Evolutionary conservation across 2,888 invertebrate genomes (phyloP).

Genomic region (Zele albiditarsus): DNA sequence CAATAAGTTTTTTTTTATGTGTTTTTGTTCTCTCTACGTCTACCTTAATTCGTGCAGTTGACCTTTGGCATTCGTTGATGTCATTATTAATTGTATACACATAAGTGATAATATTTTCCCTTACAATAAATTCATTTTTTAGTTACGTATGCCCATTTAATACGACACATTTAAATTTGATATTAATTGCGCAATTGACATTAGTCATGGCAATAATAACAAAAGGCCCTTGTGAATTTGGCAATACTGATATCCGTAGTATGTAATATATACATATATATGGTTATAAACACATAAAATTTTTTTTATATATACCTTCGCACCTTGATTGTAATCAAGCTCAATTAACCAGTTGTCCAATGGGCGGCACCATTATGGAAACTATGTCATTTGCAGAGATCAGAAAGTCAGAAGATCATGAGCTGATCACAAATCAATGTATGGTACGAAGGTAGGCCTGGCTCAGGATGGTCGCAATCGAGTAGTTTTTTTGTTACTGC

Average conservation of each 20-base stretch:
- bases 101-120: neutral
- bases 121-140: neutral
- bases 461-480: constrained; percentile 70
- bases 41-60: constrained; percentile 18
- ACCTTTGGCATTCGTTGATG: constrained; percentile 35
- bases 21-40: neutral
- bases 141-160: neutral
- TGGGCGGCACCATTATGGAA: neutral
- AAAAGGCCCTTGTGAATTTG: constrained; percentile 15
- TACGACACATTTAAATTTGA: neutral
- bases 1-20: neutral
- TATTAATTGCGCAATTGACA: neutral
- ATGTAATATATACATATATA: neutral
- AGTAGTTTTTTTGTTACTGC: constrained; percentile 74
- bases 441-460: constrained; percentile 74
- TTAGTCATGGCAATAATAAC: neutral
- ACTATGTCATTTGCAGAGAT: neutral
- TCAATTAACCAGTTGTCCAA: neutral
- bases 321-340: constrained; percentile 15
- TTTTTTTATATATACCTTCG: constrained; percentile 18
- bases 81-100: constrained; percentile 6
- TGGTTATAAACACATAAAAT: neutral
- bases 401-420: neutral
- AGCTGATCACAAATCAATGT: constrained; percentile 63
- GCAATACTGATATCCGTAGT: constrained; percentile 20